These are phyloP conservation scores for Antheraea assamensis DNA, from an alignment of 2,888 invertebrate genomes.

Conservation along the genomic window DNA sequence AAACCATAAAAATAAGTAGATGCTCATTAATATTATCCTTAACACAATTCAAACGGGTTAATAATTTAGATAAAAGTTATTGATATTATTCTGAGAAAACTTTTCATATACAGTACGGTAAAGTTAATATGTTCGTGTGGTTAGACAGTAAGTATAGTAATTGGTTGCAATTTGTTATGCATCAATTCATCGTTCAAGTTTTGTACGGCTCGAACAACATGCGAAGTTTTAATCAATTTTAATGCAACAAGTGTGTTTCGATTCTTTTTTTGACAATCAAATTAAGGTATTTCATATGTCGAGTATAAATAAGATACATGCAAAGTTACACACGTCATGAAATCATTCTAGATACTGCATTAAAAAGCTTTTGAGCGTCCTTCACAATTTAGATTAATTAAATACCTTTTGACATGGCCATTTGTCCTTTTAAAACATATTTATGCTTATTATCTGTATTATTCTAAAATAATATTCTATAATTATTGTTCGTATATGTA, in stretches of 20 bases:
- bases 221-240: conserved; percentile 14
- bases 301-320: not conserved
- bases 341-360: not conserved
- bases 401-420: not conserved
- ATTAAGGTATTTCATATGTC: not conserved
- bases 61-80: conserved; percentile 12
- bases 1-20: conserved; percentile 28
- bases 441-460: not conserved
- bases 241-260: not conserved
- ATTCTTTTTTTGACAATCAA: not conserved
- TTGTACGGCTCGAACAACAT: conserved; percentile 4
- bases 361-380: not conserved
- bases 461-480: not conserved
- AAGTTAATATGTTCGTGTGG: conserved; percentile 11
- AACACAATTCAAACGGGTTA: conserved; percentile 23
- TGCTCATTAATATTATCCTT: conserved; percentile 18
- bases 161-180: conserved; percentile 15
- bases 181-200: conserved; percentile 11
- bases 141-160: conserved; percentile 11
- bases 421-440: not conserved
- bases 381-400: not conserved
- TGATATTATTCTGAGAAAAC: not conserved
- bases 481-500: not conserved
- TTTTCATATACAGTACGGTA: not conserved
- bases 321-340: not conserved